A percentile compares a stretch with the other conserved stretches of the same genome.
Evolutionary conservation across 2,888 invertebrate species (phyloP).

Genomic region (Drosophila prostipennis): DNA sequence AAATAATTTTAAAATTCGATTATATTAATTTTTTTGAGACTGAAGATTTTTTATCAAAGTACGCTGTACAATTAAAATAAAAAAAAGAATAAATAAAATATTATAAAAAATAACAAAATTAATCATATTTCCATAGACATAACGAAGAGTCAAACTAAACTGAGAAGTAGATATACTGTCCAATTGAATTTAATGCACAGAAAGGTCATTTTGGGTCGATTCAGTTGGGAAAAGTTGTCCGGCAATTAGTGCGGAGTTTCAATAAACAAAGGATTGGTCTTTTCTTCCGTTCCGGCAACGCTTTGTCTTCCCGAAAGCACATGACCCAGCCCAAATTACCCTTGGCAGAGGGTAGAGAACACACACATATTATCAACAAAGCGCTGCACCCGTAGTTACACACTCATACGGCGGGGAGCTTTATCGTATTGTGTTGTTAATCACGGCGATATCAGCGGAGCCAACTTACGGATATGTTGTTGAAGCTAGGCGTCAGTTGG

Average conservation of each 20-base stretch:
- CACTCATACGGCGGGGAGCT: slow-evolving; percentile 9
- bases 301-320: slow-evolving; percentile 5
- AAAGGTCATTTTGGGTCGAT: slow-evolving; percentile 1
- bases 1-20: too few relatives aligned
- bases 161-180: neutral
- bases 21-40: too few relatives aligned
- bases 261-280: slow-evolving; percentile 6
- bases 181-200: neutral
- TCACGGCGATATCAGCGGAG: slow-evolving; percentile 33
- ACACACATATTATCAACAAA: slow-evolving; percentile 20
- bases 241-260: slow-evolving; percentile 1
- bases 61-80: too few relatives aligned
- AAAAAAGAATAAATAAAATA: too few relatives aligned
- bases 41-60: too few relatives aligned
- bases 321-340: slow-evolving; percentile 17
- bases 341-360: slow-evolving; percentile 13
- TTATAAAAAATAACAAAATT: too few relatives aligned
- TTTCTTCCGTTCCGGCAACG: neutral
- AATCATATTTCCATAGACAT: too few relatives aligned
- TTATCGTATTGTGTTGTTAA: slow-evolving; percentile 49
- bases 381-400: slow-evolving; percentile 12
- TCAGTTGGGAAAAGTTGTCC: slow-evolving; percentile 1
- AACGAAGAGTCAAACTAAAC: neutral
- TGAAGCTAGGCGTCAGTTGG: slow-evolving; percentile 97
- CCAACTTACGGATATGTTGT: slow-evolving; percentile 92